These are phyloP conservation scores for Artibeus lituratus DNA, from an alignment of 2,797 vertebrate species.

Conservation along the genomic window DNA sequence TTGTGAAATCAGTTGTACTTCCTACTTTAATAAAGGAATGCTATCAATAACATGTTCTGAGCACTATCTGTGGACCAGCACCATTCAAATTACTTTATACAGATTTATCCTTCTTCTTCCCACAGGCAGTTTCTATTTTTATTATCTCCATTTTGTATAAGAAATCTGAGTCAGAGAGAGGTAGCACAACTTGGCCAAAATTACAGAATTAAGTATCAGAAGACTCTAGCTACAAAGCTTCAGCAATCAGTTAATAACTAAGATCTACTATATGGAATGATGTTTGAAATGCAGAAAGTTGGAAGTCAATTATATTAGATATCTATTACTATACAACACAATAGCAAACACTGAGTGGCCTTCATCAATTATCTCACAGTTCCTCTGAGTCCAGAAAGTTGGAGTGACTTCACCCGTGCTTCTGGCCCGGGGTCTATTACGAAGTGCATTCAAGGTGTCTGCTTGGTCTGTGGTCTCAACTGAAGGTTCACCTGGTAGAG, in stretches of 20 bases:
- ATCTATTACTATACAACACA: background rate
- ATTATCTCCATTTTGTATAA: background rate
- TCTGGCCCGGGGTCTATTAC: background rate
- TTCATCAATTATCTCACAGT: background rate
- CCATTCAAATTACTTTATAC: background rate
- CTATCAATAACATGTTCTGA: background rate
- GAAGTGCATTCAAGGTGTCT: background rate
- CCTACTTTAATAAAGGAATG: background rate
- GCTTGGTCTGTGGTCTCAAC: background rate
- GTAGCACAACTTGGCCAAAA: background rate
- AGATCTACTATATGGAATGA: background rate
- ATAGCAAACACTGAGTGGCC: background rate
- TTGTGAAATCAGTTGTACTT: slow-evolving; percentile 11
- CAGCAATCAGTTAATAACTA: background rate
- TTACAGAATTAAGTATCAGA: background rate
- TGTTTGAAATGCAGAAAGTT: background rate
- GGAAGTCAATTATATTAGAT: background rate
- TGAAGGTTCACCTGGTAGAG: background rate
- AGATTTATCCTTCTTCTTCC: background rate
- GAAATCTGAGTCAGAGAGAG: background rate
- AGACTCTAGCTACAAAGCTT: background rate
- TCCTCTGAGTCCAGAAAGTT: background rate
- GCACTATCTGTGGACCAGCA: background rate
- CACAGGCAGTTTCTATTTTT: background rate
- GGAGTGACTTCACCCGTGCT: background rate